Percentiles rank a stretch among this genome's conserved stretches.
These are phyloP conservation scores for Embidobia sp. DNA, from an alignment of 2,888 invertebrate genomes.

Conservation along the genomic window DNA sequence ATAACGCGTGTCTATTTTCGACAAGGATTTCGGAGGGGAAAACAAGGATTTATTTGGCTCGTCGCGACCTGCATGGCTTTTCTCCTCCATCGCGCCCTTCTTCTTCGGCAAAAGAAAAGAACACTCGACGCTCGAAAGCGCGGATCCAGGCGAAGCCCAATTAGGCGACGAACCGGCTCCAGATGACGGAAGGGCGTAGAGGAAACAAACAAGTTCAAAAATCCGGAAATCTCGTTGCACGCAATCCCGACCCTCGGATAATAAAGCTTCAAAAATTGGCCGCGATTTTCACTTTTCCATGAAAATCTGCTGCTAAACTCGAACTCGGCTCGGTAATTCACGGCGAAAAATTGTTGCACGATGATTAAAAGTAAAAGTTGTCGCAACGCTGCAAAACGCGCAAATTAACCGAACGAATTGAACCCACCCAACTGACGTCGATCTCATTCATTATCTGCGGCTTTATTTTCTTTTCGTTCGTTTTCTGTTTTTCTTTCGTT, in stretches of 20 bases:
- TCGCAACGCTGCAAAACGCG: conserved; percentile 14
- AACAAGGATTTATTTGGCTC: conserved; percentile 61
- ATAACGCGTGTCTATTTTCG: conserved; percentile 55
- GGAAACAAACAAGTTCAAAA: conserved; percentile 49
- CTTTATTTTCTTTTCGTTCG: conserved; percentile 16
- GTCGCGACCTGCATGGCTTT: conserved; percentile 51
- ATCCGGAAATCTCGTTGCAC: conserved; percentile 59
- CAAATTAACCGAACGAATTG: conserved; percentile 40
- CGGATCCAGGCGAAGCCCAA: conserved; percentile 63
- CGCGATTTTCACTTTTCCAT: conserved; percentile 26
- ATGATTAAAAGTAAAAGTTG: conserved; percentile 39
- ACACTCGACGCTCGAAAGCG: conserved; percentile 59
- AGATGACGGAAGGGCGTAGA: conserved; percentile 51
- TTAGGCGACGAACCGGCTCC: conserved; percentile 55
- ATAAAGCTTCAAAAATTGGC: conserved; percentile 58
- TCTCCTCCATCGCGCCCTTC: conserved; percentile 23
- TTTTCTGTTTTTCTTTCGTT: too few relatives aligned
- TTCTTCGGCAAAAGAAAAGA: conserved; percentile 61
- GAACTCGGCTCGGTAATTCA: conserved; percentile 28
- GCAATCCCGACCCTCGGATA: conserved; percentile 54
- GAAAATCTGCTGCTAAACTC: conserved; percentile 32
- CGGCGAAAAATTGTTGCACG: conserved; percentile 8
- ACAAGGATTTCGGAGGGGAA: conserved; percentile 49
- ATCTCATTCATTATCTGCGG: conserved; percentile 25
- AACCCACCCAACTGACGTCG: conserved; percentile 6